These are phyloP conservation scores for Blastobasis lacticolella DNA, from an alignment of 2,888 invertebrate species.

Conservation along the genomic window DNA sequence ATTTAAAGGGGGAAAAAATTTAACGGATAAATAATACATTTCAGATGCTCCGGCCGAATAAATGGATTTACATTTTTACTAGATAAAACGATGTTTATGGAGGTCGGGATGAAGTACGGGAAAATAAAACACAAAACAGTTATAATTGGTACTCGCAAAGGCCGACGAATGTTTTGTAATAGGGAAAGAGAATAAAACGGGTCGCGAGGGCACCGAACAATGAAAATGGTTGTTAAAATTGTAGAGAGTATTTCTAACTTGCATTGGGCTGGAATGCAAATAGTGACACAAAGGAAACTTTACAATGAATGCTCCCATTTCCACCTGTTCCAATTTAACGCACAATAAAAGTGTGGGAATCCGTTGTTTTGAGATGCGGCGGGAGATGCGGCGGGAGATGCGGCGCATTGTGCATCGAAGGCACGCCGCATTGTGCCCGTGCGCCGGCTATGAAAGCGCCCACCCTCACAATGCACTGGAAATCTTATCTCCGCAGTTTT, in stretches of 20 bases:
- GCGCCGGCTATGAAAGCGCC: conserved; percentile 16
- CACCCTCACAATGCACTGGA: conserved; percentile 50
- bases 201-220: too few relatives aligned
- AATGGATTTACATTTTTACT: too few relatives aligned
- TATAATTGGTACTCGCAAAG: background rate
- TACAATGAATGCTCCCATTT: conserved; percentile 38
- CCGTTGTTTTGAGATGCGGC: conserved; percentile 55
- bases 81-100: too few relatives aligned
- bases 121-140: background rate
- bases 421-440: conserved; percentile 39
- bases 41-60: too few relatives aligned
- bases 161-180: too few relatives aligned
- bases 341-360: conserved; percentile 60
- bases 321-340: conserved; percentile 59
- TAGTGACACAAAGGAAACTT: conserved; percentile 12
- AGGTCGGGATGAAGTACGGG: background rate
- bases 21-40: too few relatives aligned
- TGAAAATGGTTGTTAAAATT: background rate
- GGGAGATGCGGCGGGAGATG: conserved; percentile 52
- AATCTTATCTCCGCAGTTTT: conserved; percentile 54
- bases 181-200: too few relatives aligned
- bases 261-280: conserved; percentile 1
- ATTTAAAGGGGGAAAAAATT: too few relatives aligned
- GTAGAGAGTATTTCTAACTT: background rate
- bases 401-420: conserved; percentile 55